Evolutionary conservation across 2,113 vertebrate species (phyloP), one percentile per base, ranked within the genome.

Genomic region (Sialia sialis): DNA sequence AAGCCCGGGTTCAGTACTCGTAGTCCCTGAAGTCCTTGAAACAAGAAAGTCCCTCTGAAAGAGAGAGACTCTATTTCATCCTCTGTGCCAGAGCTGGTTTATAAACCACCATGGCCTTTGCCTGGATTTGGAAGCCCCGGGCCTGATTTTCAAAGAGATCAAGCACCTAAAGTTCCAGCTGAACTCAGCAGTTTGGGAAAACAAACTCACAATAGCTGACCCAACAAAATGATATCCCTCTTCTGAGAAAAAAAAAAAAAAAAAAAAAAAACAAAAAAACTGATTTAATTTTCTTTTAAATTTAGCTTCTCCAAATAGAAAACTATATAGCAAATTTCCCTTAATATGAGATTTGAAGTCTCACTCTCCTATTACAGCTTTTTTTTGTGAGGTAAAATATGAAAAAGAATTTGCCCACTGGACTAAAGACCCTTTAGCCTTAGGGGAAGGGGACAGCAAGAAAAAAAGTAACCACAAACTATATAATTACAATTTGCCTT

Each of bases 361-460:
- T 39, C 6, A n/a, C 9, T 75, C 26, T 83, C 26, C 41, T 66
- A 41, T 20, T 60, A 29, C 1, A 5, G 2, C 22, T 59, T 39
- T 29, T 29, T 64, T 11, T 41, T 34, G 11, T 34, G 21, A 74
- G 16, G 9, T 32, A 54, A 75, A 79, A 82, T 49, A 54, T n/a
- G 1, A 66, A 67, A 82, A 95, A 10, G 9, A 79, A 38, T 5
- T 82, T 56, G 7, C 51, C 34, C 23, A 79, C 30, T 13, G 72
- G 29, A 10, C 44, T 36, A 48, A 72, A 60, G 8, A n/a, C 4
- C 13, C 39, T 48, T 49, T 43, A 68, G 7, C 52, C 15, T 19
- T 22, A 7, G 1, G 7, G 5, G 7, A 23, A 7, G 2, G 13
- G 5, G 5, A 4, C 7, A 11, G 2, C 9, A 7, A 39, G 25